Evolutionary conservation across 2,888 invertebrate species (phyloP).

Genomic region (Neoitamus cyanurus): DNA sequence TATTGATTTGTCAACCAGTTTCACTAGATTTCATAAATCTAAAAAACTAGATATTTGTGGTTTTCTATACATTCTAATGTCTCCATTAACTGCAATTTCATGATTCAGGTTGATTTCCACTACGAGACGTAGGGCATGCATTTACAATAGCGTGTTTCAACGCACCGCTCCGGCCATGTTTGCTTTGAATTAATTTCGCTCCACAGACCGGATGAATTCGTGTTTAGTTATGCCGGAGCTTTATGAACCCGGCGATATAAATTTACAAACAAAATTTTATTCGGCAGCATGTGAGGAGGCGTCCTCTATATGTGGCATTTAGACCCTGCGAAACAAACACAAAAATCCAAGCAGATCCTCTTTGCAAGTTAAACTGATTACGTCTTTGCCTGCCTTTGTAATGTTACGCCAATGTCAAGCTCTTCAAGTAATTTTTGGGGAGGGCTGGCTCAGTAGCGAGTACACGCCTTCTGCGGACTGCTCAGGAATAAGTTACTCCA

Average conservation of each 20-base stretch:
- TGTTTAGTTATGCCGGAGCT: conserved; percentile 30
- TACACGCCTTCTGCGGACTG: background rate
- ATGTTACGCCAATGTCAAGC: conserved; percentile 24
- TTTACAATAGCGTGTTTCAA: background rate
- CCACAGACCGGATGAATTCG: background rate
- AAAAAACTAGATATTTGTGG: too few relatives aligned
- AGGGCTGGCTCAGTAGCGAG: background rate
- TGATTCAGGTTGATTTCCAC: background rate
- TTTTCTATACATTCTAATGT: too few relatives aligned
- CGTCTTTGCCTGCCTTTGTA: conserved; percentile 35
- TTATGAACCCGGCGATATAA: conserved; percentile 14
- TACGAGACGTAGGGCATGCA: background rate
- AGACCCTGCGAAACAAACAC: conserved; percentile 6
- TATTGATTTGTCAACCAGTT: too few relatives aligned
- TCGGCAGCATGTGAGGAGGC: background rate
- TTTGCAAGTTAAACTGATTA: conserved; percentile 29
- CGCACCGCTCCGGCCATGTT: background rate
- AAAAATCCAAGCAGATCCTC: conserved; percentile 3
- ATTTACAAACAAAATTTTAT: conserved; percentile 24
- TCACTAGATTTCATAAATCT: too few relatives aligned
- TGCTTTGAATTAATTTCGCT: conserved; percentile 29
- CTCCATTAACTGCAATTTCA: background rate
- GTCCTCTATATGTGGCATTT: background rate
- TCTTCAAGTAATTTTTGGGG: conserved; percentile 24
- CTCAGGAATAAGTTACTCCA: background rate